These are phyloP conservation scores for Anabacerthia variegaticeps DNA, from an alignment of 2,797 vertebrate genomes.

Conservation along the genomic window DNA sequence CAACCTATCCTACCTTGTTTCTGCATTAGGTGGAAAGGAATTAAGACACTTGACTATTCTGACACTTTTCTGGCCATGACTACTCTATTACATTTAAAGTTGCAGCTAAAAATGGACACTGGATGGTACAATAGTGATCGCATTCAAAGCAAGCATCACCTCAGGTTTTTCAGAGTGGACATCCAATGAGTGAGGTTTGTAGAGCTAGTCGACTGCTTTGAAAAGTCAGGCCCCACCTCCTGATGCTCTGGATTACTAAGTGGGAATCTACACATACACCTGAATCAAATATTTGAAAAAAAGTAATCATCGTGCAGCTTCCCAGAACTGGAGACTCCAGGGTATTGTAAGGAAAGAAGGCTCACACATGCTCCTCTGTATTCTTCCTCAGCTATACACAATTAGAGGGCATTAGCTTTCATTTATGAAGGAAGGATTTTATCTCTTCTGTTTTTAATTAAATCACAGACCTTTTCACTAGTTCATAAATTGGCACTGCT, in stretches of 20 bases:
- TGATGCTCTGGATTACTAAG: not conserved
- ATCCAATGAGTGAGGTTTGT: not conserved
- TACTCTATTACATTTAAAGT: not conserved
- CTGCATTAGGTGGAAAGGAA: not conserved
- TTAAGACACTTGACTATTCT: not conserved
- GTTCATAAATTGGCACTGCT: not conserved
- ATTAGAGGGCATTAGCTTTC: conserved; percentile 30
- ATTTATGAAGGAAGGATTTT: conserved; percentile 23
- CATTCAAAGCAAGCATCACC: not conserved
- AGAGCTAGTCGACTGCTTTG: not conserved
- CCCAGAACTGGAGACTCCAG: not conserved
- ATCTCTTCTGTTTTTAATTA: conserved; percentile 50
- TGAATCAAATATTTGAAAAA: not conserved
- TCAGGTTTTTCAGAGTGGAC: not conserved
- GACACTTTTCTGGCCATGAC: not conserved
- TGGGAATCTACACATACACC: not conserved
- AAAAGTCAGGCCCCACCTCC: not conserved
- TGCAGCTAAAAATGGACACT: not conserved
- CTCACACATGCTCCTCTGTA: not conserved
- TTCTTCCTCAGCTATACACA: not conserved
- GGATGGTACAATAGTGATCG: not conserved
- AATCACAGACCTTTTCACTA: conserved; percentile 15
- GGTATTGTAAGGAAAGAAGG: conserved; percentile 2
- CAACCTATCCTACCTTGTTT: not conserved
- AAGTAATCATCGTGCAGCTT: conserved; percentile 27